Evolutionary conservation across 2,888 invertebrate genomes (phyloP), one percentile per base, ranked within the genome.

Genomic region (Drosophila affinis): DNA sequence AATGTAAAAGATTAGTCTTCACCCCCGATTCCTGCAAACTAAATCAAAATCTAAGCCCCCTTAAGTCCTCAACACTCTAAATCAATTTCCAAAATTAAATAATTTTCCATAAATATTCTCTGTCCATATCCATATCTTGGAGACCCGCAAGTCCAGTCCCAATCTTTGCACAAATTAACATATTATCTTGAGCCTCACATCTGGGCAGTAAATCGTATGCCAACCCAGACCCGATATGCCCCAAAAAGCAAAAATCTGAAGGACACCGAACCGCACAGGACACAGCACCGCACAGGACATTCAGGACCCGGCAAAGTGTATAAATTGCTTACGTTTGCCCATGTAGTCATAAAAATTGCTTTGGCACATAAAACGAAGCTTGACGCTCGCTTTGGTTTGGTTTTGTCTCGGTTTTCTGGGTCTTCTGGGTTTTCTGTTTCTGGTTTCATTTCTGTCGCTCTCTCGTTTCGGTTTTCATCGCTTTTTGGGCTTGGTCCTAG

Each of bases 351-450:
- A 77, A 73, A 72, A 67, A 76, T 65, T 69, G 65, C 71, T 67
- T 76, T 81, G 79, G 78, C 85, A 78, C 79, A 82, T 81, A 85
- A 85, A 82, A 85, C 61, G 78, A 53, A 58, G 74, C 74, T 76
- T 64, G 72, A 78, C 71, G 79, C 69, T 68, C 75, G 68, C 64
- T 70, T 71, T 63, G 78, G 57, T 71, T 29, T 29, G 24, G 24
- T 69, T 57, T 21, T 0, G 21, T 21, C 29, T 29, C 18, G 34
- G 34, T 34, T 55, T 62, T 61, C 56, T 5, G 24, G 4, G 5
- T 24, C 3, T 46, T 61, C 62, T 62, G 59, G 81, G 32, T 32
- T 32, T 64, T 68, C 60, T 71, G 59, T 54, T 59, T 61, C 61
- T 70, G 24, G 52, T 49, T 68, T 61, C 18, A 49, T 49, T 67